Evolutionary conservation across 2,113 vertebrate genomes (phyloP).

Genomic region (Oxyruncus cristatus): DNA sequence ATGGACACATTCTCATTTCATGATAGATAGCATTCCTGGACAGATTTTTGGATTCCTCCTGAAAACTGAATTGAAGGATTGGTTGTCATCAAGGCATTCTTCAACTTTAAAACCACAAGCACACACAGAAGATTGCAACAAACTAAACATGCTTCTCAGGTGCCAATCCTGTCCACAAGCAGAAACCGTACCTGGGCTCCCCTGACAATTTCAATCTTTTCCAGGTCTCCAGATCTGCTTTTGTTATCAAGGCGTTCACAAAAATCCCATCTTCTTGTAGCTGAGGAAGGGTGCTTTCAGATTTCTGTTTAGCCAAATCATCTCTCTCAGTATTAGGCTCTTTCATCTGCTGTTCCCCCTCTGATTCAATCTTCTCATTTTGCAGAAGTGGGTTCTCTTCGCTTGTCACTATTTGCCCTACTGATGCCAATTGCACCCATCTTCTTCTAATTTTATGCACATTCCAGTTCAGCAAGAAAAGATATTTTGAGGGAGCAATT

Average conservation of each 20-base stretch:
- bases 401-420: slow-evolving; percentile 55
- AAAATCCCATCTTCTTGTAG: slow-evolving; percentile 74
- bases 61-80: background rate
- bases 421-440: slow-evolving; percentile 35
- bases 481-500: slow-evolving; percentile 36
- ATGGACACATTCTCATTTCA: background rate
- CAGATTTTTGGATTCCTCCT: background rate
- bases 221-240: slow-evolving; percentile 92
- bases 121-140: background rate
- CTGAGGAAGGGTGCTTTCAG: slow-evolving; percentile 63
- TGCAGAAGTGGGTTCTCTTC: slow-evolving; percentile 62
- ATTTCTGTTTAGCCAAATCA: slow-evolving; percentile 80
- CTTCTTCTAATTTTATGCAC: slow-evolving; percentile 68
- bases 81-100: background rate
- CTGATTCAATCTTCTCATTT: slow-evolving; percentile 52
- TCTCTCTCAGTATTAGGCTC: slow-evolving; percentile 78
- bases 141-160: background rate
- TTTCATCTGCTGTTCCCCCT: slow-evolving; percentile 43
- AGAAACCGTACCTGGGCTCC: slow-evolving; percentile 83
- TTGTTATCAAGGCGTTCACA: slow-evolving; percentile 78
- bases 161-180: background rate
- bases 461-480: slow-evolving; percentile 45
- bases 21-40: background rate
- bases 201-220: slow-evolving; percentile 86
- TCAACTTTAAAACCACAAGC: background rate